These are phyloP conservation scores for Microchrysa polita DNA, from an alignment of 2,888 invertebrate genomes.

Conservation along the genomic window DNA sequence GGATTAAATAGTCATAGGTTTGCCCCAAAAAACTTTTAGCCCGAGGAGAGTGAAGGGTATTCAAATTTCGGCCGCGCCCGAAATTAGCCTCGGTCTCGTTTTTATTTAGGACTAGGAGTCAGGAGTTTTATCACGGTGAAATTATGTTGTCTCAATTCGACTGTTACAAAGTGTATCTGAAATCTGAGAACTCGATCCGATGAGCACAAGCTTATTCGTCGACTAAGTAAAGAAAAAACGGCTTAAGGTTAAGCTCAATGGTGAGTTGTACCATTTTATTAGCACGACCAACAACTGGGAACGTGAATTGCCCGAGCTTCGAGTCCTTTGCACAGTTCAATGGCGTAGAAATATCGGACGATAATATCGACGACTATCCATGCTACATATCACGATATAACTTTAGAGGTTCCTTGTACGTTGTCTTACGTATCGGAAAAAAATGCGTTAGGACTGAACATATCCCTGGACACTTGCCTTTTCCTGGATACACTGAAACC, in stretches of 20 bases:
- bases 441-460: not conserved
- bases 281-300: not conserved
- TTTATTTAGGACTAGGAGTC: not conserved
- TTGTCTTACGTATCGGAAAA: not conserved
- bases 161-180: not conserved
- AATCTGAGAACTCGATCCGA: not conserved
- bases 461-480: constrained; percentile 6
- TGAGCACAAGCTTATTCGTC: not conserved
- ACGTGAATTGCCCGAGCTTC: not conserved
- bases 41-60: too few species aligned
- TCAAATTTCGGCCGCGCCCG: too few species aligned
- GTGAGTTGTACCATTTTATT: constrained; percentile 36
- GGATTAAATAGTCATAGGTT: too few species aligned
- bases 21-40: too few species aligned
- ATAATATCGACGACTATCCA: constrained; percentile 39
- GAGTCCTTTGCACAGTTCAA: constrained; percentile 28
- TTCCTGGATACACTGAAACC: not conserved
- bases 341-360: constrained; percentile 48
- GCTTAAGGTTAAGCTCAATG: constrained; percentile 20
- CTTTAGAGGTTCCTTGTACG: not conserved
- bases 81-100: too few species aligned
- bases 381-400: not conserved
- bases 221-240: constrained; percentile 13
- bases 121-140: not conserved
- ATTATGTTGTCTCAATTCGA: not conserved